Evolutionary conservation across 2,113 vertebrate species (phyloP).

Genomic region (Arenaria interpres): DNA sequence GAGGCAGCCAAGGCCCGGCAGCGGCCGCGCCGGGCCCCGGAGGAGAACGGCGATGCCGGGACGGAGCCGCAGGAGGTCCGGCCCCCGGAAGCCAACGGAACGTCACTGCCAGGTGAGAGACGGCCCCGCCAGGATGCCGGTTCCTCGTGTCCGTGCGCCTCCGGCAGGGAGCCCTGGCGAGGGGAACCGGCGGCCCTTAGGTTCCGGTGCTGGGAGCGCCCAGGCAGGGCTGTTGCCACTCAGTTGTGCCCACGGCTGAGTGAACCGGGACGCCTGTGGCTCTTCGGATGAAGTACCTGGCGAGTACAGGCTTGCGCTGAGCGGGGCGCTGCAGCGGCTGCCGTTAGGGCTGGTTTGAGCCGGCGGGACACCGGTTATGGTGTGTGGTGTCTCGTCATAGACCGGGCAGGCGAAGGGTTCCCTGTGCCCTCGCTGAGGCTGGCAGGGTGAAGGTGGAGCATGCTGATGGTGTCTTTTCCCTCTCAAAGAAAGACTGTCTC

Average conservation of each 20-base stretch:
- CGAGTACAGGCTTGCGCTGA: not conserved
- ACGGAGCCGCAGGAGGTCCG: slow-evolving; percentile 61
- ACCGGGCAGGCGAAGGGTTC: not conserved
- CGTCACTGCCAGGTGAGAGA: slow-evolving; percentile 76
- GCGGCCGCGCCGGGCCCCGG: slow-evolving; percentile 81
- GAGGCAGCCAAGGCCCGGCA: slow-evolving; percentile 92
- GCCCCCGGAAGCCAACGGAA: slow-evolving; percentile 77
- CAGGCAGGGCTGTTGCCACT: not conserved
- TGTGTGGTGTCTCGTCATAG: fast-evolving
- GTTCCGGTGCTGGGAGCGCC: not conserved
- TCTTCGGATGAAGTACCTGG: fast-evolving
- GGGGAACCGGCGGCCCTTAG: too few relatives aligned
- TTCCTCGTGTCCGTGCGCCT: not conserved
- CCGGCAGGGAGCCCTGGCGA: too few relatives aligned
- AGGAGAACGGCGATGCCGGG: slow-evolving; percentile 75
- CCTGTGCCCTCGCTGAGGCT: too few relatives aligned
- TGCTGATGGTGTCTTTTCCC: not conserved
- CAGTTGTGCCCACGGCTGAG: too few relatives aligned
- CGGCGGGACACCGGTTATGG: not conserved
- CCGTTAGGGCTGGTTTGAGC: not conserved
- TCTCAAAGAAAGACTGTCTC: too few relatives aligned
- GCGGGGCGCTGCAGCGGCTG: not conserved
- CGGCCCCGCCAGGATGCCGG: fast-evolving
- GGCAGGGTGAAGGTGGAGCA: fast-evolving
- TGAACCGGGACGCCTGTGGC: fast-evolving